Percentiles rank a stretch among this genome's conserved stretches.
Evolutionary conservation across 2,113 vertebrate genomes (phyloP).

Genomic region (Cromileptes altivelis): DNA sequence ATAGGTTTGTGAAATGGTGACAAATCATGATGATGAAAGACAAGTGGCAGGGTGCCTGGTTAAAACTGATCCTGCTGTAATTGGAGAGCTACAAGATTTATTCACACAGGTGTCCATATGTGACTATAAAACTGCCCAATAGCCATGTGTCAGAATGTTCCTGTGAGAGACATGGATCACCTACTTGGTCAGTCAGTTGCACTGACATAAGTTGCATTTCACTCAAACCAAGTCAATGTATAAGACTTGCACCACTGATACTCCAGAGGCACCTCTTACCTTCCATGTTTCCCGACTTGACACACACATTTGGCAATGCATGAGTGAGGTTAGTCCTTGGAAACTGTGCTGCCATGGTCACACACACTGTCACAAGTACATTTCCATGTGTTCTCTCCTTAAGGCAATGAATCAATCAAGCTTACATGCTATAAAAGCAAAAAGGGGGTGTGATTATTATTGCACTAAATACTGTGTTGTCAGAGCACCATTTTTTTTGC

Average conservation of each 20-base stretch:
- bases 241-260: not conserved
- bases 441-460: conserved; percentile 73
- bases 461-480: conserved; percentile 75
- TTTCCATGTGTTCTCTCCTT: conserved; percentile 66
- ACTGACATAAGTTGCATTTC: conserved; percentile 7
- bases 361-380: conserved; percentile 68
- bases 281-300: conserved; percentile 17
- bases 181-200: not conserved
- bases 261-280: conserved; percentile 17
- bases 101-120: conserved; percentile 1
- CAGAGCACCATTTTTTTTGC: conserved; percentile 50
- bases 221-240: not conserved
- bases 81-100: conserved; percentile 36
- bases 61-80: conserved; percentile 26
- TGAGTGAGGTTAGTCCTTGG: conserved; percentile 38
- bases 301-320: conserved; percentile 37
- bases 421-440: conserved; percentile 75
- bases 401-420: conserved; percentile 79
- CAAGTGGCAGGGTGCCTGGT: conserved; percentile 14
- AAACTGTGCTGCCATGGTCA: conserved; percentile 61
- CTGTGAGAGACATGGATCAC: conserved; percentile 10
- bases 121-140: conserved; percentile 21
- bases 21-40: conserved; percentile 29
- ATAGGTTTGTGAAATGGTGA: conserved; percentile 17
- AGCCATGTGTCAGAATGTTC: not conserved